A percentile compares a stretch with the other conserved stretches of the same genome.
Evolutionary conservation across 2,113 vertebrate species (phyloP).

Genomic region (Irena cyanogastra): DNA sequence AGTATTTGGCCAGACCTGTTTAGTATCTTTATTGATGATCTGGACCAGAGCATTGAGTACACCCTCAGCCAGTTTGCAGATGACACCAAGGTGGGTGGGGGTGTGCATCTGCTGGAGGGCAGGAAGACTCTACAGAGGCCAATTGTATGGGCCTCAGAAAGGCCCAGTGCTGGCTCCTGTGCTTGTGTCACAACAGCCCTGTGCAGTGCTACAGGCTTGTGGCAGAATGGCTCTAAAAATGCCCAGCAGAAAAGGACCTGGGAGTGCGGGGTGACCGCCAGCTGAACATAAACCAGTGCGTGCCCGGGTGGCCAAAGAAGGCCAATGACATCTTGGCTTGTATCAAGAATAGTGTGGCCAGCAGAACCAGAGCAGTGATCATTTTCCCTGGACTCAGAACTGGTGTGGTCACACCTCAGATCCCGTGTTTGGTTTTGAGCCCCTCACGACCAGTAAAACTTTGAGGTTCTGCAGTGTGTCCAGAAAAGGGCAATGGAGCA

Average conservation of each 20-base stretch:
- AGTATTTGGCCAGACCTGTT: not conserved
- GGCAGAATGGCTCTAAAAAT: not conserved
- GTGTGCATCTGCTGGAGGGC: not conserved
- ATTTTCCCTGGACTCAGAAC: accelerated
- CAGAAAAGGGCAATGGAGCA: not conserved
- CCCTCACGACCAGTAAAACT: not conserved
- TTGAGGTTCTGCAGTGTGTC: not conserved
- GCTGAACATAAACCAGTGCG: not conserved
- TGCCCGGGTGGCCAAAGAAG: not conserved
- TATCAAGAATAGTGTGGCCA: too few species aligned
- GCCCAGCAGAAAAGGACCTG: not conserved
- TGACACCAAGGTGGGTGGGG: not conserved
- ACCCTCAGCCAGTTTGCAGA: not conserved
- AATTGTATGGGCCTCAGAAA: too few species aligned
- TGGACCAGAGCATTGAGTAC: not conserved
- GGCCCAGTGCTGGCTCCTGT: not conserved
- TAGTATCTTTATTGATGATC: not conserved
- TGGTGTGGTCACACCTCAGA: not conserved
- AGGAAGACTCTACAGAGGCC: not conserved
- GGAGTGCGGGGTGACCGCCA: not conserved
- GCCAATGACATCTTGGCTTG: not conserved
- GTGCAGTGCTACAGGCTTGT: not conserved
- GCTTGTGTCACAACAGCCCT: not conserved
- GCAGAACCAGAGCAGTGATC: not conserved
- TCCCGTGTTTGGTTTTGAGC: not conserved